Evolutionary conservation across 2,888 invertebrate species (phyloP).

Genomic region (Sympetrum striolatum): DNA sequence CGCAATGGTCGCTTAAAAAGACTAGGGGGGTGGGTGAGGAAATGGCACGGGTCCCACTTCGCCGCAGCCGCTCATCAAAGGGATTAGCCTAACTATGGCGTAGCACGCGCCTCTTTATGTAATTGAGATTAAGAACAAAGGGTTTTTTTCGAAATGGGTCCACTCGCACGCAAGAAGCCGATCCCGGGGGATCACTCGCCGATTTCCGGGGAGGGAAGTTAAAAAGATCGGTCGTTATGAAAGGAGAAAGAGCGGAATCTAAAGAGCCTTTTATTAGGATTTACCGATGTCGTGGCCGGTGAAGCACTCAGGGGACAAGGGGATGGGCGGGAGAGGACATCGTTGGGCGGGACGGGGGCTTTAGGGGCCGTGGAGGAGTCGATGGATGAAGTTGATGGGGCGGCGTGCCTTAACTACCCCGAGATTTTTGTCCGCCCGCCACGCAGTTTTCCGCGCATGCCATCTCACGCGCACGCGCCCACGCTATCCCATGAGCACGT

Average conservation of each 20-base stretch:
- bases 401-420: background rate
- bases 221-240: background rate
- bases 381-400: background rate
- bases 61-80: too few species aligned
- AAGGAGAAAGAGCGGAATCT: background rate
- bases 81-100: too few species aligned
- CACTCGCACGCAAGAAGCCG: background rate
- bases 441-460: background rate
- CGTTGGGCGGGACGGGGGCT: background rate
- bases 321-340: background rate
- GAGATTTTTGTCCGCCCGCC: constrained; percentile 8
- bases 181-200: background rate
- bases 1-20: too few species aligned
- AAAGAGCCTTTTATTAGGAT: background rate
- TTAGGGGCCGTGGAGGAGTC: background rate
- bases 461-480: background rate
- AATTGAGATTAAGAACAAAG: too few species aligned
- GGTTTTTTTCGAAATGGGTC: background rate
- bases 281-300: too few species aligned
- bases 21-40: background rate
- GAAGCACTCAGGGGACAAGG: background rate
- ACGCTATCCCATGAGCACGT: background rate
- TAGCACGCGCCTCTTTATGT: too few species aligned
- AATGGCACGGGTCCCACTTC: background rate
- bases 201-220: background rate